A percentile compares a stretch with the other conserved stretches of the same genome.
Conservation (phyloP, 1,140 invertebrate species). For the Scaptodrosophila lebanonensis region DNA sequence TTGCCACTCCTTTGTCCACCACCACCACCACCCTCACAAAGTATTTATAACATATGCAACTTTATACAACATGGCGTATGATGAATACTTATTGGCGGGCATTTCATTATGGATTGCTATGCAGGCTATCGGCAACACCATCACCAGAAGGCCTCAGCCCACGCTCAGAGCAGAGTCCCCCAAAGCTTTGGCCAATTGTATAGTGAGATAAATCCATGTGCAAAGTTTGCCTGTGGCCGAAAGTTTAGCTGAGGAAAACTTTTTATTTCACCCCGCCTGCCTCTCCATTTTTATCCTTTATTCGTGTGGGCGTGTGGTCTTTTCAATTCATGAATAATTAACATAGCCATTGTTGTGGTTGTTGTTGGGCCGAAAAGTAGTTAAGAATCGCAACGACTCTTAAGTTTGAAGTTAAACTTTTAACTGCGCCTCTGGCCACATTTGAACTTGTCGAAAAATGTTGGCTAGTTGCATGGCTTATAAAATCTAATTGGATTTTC, state of each 20-base stretch:
- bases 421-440: constrained; percentile 40
- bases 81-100: constrained; percentile 54
- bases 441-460: constrained; percentile 43
- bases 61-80: constrained; percentile 57
- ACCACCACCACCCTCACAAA: constrained; percentile 28
- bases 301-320: constrained; percentile 23
- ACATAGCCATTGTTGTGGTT: constrained; percentile 56
- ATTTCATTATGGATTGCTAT: constrained; percentile 62
- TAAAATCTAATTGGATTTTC: constrained; percentile 72
- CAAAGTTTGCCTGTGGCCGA: constrained; percentile 28
- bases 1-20: constrained; percentile 38
- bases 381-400: constrained; percentile 29
- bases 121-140: constrained; percentile 31
- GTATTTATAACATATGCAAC: constrained; percentile 71
- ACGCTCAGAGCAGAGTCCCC: not conserved
- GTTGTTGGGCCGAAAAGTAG: constrained; percentile 61
- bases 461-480: constrained; percentile 56
- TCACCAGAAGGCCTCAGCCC: constrained; percentile 1
- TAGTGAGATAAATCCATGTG: constrained; percentile 59
- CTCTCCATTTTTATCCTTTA: constrained; percentile 36
- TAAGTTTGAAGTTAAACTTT: constrained; percentile 46
- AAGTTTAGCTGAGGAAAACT: constrained; percentile 30
- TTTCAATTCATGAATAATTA: constrained; percentile 71
- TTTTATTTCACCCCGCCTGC: constrained; percentile 39
- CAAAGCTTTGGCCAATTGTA: constrained; percentile 42